Conservation (phyloP, 2,797 vertebrate genomes). For the Silurus aristotelis region DNA sequence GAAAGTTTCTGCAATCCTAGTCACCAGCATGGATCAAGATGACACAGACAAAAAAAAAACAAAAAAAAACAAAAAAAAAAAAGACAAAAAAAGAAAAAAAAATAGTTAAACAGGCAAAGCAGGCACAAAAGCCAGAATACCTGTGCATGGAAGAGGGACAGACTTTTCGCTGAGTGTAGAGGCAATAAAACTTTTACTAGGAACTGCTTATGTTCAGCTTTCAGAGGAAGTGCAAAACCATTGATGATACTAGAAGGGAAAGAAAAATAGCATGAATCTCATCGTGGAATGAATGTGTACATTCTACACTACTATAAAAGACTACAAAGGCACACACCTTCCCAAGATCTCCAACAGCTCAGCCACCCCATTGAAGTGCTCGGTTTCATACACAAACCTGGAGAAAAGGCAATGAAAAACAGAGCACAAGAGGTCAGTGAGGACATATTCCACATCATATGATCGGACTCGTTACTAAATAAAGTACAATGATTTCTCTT, state of each 20-base stretch:
- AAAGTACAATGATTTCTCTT: background rate
- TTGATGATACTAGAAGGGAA: slow-evolving; percentile 92
- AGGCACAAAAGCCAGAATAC: slow-evolving; percentile 66
- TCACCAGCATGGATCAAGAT: slow-evolving; percentile 6
- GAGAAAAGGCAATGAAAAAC: background rate
- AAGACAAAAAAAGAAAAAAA: too few species aligned
- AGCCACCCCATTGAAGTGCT: slow-evolving; percentile 99
- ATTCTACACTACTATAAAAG: background rate
- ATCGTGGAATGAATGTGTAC: background rate
- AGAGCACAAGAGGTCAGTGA: background rate
- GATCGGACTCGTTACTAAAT: background rate
- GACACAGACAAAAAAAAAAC: background rate
- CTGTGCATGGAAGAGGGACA: slow-evolving; percentile 99
- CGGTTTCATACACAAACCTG: slow-evolving; percentile 98
- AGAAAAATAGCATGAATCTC: background rate
- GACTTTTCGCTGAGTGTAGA: slow-evolving; percentile 94
- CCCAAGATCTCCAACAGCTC: slow-evolving; percentile 99
- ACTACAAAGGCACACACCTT: slow-evolving; percentile 77
- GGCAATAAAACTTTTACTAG: slow-evolving; percentile 99
- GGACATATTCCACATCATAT: background rate
- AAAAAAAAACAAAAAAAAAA: slow-evolving; percentile 5
- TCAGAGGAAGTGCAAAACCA: slow-evolving; percentile 98
- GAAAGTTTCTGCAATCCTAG: too few species aligned
- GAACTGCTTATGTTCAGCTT: slow-evolving; percentile 99
- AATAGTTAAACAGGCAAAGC: background rate